A percentile compares a stretch with the other conserved stretches of the same genome.
phyloP scores from a whole-genome alignment of 2,797 vertebrate genomes.

The Acipenser transmontanus region DNA sequence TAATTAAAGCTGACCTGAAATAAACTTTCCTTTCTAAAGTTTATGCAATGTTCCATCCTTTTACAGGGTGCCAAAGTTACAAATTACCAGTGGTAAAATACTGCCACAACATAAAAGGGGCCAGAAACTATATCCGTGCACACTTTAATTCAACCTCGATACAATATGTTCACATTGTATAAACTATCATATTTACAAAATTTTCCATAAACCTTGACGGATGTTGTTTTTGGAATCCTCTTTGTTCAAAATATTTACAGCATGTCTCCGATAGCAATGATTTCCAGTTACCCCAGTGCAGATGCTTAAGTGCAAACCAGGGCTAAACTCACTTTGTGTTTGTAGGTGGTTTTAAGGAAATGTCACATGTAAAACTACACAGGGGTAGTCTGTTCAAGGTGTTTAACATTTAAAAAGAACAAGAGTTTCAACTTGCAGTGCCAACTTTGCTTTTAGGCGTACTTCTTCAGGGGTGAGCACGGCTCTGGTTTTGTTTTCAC shows the following conservation, averaged over 20 bases:
- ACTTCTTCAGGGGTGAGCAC: no score
- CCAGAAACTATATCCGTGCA: constrained; percentile 18
- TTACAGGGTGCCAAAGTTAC: not conserved
- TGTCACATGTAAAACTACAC: constrained; percentile 48
- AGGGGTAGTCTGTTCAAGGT: constrained; percentile 51
- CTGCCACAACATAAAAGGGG: not conserved
- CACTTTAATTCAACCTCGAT: constrained; percentile 23
- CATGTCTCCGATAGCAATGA: constrained; percentile 53
- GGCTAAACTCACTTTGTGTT: constrained; percentile 48
- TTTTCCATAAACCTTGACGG: constrained; percentile 53
- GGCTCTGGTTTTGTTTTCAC: no score
- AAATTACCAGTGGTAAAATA: not conserved
- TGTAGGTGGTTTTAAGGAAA: constrained; percentile 49
- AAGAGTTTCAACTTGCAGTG: constrained; percentile 50
- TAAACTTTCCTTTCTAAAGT: no score
- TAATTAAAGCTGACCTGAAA: no score
- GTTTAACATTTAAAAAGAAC: constrained; percentile 47
- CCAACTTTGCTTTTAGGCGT: constrained; percentile 69
- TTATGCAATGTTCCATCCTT: no score
- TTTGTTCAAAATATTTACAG: constrained; percentile 61
- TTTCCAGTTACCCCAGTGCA: constrained; percentile 56
- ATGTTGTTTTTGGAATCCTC: constrained; percentile 60
- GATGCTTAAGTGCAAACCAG: constrained; percentile 46
- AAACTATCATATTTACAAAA: constrained; percentile 58
- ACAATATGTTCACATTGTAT: constrained; percentile 38